Evolutionary conservation across 1,140 invertebrate genomes (phyloP).

Genomic region (Trissolcus basalis): DNA sequence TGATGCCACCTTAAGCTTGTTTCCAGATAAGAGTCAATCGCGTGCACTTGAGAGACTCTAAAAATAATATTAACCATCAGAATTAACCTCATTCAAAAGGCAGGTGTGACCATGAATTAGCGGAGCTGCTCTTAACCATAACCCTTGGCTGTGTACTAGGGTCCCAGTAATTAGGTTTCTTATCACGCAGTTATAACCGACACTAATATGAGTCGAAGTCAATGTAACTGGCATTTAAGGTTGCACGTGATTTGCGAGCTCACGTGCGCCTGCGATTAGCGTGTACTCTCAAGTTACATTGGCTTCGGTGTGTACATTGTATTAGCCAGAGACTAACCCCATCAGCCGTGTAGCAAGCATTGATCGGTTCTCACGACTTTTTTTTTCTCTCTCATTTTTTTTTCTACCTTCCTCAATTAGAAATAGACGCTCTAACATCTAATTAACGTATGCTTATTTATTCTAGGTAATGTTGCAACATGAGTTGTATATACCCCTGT

Average conservation of each 20-base stretch:
- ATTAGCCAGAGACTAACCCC: conserved; percentile 19
- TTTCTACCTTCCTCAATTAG: too few species aligned
- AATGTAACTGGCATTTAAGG: conserved; percentile 39
- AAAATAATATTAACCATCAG: conserved; percentile 50
- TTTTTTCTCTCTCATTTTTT: too few species aligned
- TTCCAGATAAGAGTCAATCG: conserved; percentile 46
- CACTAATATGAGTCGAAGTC: conserved; percentile 49
- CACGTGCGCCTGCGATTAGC: conserved; percentile 19
- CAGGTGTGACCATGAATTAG: conserved; percentile 45
- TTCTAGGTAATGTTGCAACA: conserved; percentile 63
- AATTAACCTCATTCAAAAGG: conserved; percentile 55
- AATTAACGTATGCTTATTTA: conserved; percentile 59
- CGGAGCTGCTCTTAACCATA: conserved; percentile 55
- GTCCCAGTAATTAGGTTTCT: conserved; percentile 52
- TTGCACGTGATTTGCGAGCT: conserved; percentile 26
- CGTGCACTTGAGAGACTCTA: conserved; percentile 50
- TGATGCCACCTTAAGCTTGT: conserved; percentile 38
- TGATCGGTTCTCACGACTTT: too few species aligned
- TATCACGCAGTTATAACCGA: conserved; percentile 46
- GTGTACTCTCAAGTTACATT: conserved; percentile 31
- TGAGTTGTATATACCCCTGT: conserved; percentile 56
- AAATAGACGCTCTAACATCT: conserved; percentile 49
- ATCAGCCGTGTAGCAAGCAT: background rate
- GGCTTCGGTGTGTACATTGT: conserved; percentile 43
- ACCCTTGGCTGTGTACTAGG: conserved; percentile 25